Conservation (phyloP, 2,113 vertebrate species). For the Sardina pilchardus region DNA sequence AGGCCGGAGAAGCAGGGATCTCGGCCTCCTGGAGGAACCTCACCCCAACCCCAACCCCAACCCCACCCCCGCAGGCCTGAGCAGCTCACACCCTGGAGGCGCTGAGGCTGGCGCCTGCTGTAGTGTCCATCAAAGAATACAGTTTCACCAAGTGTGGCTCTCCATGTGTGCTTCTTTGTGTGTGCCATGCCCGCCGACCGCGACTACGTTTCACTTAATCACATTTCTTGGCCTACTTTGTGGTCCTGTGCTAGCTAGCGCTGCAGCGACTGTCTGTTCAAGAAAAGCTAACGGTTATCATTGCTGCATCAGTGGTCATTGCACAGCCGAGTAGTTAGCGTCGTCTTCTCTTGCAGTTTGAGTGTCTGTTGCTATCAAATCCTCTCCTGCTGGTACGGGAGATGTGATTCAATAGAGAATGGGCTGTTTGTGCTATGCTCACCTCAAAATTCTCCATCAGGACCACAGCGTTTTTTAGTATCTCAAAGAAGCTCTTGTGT, state of each 20-base stretch:
- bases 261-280: too few species aligned
- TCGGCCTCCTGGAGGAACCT: not conserved
- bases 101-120: not conserved
- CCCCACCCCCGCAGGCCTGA: not conserved
- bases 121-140: not conserved
- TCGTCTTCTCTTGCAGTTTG: not conserved
- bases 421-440: not conserved
- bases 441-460: not conserved
- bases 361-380: conserved; percentile 19
- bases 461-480: not conserved
- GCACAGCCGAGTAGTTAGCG: not conserved
- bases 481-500: not conserved
- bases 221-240: not conserved
- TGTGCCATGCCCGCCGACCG: not conserved
- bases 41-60: not conserved
- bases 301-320: not conserved
- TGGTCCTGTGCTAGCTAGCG: not conserved
- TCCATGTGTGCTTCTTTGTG: not conserved
- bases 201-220: not conserved
- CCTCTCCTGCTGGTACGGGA: conserved; percentile 73
- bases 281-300: not conserved
- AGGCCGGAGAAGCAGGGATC: conserved; percentile 18
- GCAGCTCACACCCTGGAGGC: not conserved
- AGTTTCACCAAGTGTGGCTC: not conserved
- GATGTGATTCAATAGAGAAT: conserved; percentile 16